A percentile compares a stretch with the other conserved stretches of the same genome.
These are phyloP conservation scores for Amblyraja radiata DNA, from an alignment of 2,797 vertebrate species.

Conservation along the genomic window DNA sequence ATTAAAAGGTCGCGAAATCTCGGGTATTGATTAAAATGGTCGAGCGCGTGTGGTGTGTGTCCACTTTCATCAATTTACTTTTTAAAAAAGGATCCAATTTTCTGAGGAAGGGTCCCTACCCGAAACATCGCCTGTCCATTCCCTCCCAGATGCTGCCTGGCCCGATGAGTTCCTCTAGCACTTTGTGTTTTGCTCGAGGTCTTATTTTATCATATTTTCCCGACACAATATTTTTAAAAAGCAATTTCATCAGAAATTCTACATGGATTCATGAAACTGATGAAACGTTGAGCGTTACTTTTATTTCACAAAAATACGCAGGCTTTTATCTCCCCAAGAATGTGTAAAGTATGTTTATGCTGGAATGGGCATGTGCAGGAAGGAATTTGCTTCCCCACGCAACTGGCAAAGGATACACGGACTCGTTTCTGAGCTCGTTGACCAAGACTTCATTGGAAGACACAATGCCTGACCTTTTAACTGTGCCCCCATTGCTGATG, in stretches of 20 bases:
- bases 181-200: too few relatives aligned
- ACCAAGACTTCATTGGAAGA: neutral
- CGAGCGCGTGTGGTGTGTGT: neutral
- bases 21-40: neutral
- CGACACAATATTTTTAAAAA: neutral
- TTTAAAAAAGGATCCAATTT: too few relatives aligned
- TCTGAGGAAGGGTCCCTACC: too few relatives aligned
- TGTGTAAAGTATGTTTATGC: neutral
- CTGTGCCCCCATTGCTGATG: neutral
- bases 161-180: too few relatives aligned
- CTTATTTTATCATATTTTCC: neutral
- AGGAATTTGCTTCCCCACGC: neutral
- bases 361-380: neutral
- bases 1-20: neutral
- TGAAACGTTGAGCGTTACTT: neutral
- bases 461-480: neutral
- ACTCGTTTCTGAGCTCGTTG: neutral
- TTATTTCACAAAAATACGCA: neutral
- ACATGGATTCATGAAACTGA: neutral
- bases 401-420: neutral
- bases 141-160: too few relatives aligned
- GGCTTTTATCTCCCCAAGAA: neutral
- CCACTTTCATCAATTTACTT: neutral
- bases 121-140: too few relatives aligned
- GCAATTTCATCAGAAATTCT: neutral